Evolutionary conservation across 2,888 invertebrate genomes (phyloP).

Genomic region (Palloptera scutellata): DNA sequence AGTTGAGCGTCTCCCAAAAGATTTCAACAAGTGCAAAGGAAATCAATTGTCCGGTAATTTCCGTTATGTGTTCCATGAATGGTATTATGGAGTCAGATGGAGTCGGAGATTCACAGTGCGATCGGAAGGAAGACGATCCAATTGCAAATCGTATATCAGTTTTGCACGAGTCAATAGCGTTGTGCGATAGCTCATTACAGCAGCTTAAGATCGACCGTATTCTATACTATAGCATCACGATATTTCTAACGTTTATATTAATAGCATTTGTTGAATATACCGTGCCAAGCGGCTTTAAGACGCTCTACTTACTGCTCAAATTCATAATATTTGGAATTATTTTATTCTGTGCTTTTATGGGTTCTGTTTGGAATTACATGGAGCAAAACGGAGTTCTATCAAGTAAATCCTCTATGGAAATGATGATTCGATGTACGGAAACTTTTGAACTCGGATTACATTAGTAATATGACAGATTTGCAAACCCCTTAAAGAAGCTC

Average conservation of each 20-base stretch:
- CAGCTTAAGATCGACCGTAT: slow-evolving; percentile 58
- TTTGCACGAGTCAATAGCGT: slow-evolving; percentile 55
- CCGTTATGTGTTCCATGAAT: neutral
- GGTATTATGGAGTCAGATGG: slow-evolving; percentile 3
- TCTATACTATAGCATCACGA: slow-evolving; percentile 56
- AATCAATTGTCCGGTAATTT: neutral
- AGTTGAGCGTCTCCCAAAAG: slow-evolving; percentile 33
- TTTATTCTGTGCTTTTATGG: slow-evolving; percentile 79
- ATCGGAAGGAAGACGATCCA: slow-evolving; percentile 21
- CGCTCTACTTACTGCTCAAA: slow-evolving; percentile 68
- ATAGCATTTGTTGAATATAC: slow-evolving; percentile 55
- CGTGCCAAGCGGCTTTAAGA: slow-evolving; percentile 60
- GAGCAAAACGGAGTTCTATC: slow-evolving; percentile 81
- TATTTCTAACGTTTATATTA: slow-evolving; percentile 53
- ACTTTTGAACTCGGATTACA: slow-evolving; percentile 43
- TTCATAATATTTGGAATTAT: slow-evolving; percentile 72
- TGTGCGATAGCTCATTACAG: slow-evolving; percentile 59
- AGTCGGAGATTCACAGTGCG: neutral
- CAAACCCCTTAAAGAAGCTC: slow-evolving; percentile 43
- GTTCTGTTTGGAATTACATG: slow-evolving; percentile 81
- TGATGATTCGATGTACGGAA: slow-evolving; percentile 59
- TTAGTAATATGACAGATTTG: neutral
- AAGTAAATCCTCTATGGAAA: slow-evolving; percentile 76
- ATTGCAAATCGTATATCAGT: slow-evolving; percentile 49
- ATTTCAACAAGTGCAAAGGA: neutral